Base-by-base conservation (phyloP, 2,113 vertebrate species). In the Brachyhypopomus gauderio region DNA sequence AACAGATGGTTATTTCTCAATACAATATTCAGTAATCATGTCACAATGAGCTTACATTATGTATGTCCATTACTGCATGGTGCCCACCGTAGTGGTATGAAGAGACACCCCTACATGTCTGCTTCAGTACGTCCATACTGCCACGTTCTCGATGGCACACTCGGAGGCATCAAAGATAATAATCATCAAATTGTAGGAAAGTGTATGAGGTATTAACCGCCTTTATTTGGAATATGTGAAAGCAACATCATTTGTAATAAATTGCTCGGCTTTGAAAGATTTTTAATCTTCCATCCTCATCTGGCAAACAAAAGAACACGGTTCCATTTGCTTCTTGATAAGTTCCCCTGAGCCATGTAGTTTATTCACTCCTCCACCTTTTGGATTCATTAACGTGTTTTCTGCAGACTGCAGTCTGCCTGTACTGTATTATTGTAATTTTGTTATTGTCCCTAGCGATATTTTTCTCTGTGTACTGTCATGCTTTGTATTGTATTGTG, bases 351-450 rank as follows among this genome's bases (percentile, higher is more conserved):
- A 67, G 17, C 36, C 30, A 36, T 36, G 20, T 70, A n/a, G 36
- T 70, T 70, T 70, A n/a, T 38, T 70, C 6, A 38, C 66, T 69
- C 34, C 64, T 69, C n/a, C 8, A n/a, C 20, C 66, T n/a, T n/a
- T 22, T 22, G 64, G 30, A 38, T 9, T 67, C 30, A 20, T 20
- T 30, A 67, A 67, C 8, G 64, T 16, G 22, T 67, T 67, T 20
- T 17, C 27, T 34, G 41, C 9, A 45, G 41, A 45, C 41, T 45
- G 9, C 41, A 45, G 5, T 45, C 41, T 45, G 63, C 16, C 0
- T 19, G 27, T 3, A 17, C 64, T 67, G 64, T 67, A 38, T 67
- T n/a, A n/a, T n/a, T 20, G 17, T 36, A 3, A 9, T 38, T 67
- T n/a, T 67, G 0, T 20, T 67, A 36, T 66, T 64, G 11, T 27